Conservation (phyloP, 2,113 vertebrate species). For the Ammodramus savannarum region DNA sequence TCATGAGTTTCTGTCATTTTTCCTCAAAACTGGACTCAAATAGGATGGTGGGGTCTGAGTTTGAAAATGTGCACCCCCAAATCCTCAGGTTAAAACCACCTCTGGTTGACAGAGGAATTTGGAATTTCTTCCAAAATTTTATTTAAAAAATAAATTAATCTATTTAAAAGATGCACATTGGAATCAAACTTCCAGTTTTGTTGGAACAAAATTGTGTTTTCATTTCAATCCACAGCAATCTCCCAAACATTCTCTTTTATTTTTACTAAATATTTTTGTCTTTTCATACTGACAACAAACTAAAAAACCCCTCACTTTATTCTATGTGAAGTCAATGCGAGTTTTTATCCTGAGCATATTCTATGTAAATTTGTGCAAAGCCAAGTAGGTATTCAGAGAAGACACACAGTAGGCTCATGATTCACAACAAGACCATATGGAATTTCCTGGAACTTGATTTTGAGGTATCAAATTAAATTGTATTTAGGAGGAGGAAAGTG, state of each 20-base stretch:
- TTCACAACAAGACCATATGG: slow-evolving; percentile 7
- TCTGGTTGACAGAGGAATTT: background rate
- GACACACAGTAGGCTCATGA: background rate
- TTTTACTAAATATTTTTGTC: slow-evolving; percentile 3
- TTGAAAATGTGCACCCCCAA: background rate
- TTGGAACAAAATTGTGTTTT: background rate
- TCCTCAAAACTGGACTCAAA: background rate
- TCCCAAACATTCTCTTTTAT: background rate
- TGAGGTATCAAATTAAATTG: background rate
- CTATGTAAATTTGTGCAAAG: background rate
- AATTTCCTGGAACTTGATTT: slow-evolving; percentile 18
- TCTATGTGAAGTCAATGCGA: background rate
- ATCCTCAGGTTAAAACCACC: background rate
- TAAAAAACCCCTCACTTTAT: background rate
- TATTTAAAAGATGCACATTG: background rate
- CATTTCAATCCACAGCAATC: background rate
- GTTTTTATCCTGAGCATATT: background rate
- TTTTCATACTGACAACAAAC: background rate
- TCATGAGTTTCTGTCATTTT: background rate
- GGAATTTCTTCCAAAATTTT: background rate
- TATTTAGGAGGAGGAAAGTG: background rate
- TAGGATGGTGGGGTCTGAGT: background rate
- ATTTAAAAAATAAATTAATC: background rate
- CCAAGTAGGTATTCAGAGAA: background rate
- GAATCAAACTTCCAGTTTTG: background rate